Conservation (phyloP, 1,140 invertebrate species). For the Pentalonia nigronervosa region DNA sequence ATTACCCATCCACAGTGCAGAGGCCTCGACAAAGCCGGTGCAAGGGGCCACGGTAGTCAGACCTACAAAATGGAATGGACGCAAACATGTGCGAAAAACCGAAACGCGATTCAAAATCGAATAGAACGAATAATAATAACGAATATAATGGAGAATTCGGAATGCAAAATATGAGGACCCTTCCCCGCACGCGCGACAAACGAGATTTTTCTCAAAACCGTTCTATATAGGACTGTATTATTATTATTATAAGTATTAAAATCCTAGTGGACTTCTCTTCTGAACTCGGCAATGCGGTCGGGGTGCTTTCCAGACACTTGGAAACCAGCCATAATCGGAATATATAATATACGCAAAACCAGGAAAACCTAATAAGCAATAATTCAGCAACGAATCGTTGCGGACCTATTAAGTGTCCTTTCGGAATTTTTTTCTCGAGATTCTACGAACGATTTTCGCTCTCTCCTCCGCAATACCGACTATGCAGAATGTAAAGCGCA, state of each 20-base stretch:
- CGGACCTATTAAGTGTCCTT: neutral
- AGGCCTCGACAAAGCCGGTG: too few relatives aligned
- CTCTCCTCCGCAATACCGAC: neutral
- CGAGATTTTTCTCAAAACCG: neutral
- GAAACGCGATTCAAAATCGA: neutral
- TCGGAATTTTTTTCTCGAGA: neutral
- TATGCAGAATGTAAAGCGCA: too few relatives aligned
- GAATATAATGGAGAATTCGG: neutral
- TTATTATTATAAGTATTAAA: neutral
- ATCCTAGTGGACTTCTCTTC: neutral
- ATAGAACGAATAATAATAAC: neutral
- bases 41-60: too few relatives aligned
- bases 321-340: neutral
- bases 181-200: neutral
- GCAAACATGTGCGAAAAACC: too few relatives aligned
- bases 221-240: neutral
- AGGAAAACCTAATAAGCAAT: slow-evolving; percentile 3
- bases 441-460: neutral
- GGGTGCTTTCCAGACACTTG: slow-evolving; percentile 3
- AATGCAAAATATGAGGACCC: neutral
- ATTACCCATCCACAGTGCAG: neutral
- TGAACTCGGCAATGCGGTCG: neutral
- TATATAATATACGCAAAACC: neutral
- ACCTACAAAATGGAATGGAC: too few relatives aligned
- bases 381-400: neutral